Base-by-base conservation (phyloP, 2,113 vertebrate species). In the Empidonax alnorum region DNA sequence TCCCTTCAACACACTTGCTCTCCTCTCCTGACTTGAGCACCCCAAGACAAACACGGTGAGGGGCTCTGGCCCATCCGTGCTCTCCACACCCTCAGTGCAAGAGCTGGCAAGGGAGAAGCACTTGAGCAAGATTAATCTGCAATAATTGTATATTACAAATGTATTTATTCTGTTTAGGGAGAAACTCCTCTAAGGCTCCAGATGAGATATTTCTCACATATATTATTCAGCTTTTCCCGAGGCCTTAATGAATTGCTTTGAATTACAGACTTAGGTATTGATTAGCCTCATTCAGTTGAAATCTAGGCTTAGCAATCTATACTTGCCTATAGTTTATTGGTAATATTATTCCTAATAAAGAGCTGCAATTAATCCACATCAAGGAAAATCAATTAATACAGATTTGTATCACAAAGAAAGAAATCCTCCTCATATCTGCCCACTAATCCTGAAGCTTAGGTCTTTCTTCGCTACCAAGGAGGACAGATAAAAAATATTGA, bases 351-450 rank as follows among this genome's bases (percentile, higher is more conserved):
- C 92, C 94, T 76, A 96, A 96, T 97, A 95, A 96, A 96, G 93
- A 95, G 84, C 90, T 78, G 89, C 97, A 97, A 97, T 98, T 97
- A 96, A 97, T 97, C 96, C 96, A 97, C 96, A 95, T 86, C 92
- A 95, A 92, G 84, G 94, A 94, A 96, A 97, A 98, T 98, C 98
- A 96, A 98, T 98, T 96, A 96, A 96, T 97, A 95, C 93, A 89
- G 95, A 97, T 97, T 96, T 98, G 98, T 97, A 90, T 94, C 95
- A 95, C 79, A 98, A 98, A 98, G 94, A 95, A 97, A 92, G 75
- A 97, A 96, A 97, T 97, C 95, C 94, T 97, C 89, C 94, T 96
- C 89, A 87, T 95, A 95, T 90, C 87, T 94, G 87, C 59, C 76
- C 30, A 12, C 92, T 97, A 97, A 97, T 97, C 96, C 73, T 73